Evolutionary conservation across 1,140 invertebrate genomes (phyloP).

Genomic region (Mactra quadrangularis): DNA sequence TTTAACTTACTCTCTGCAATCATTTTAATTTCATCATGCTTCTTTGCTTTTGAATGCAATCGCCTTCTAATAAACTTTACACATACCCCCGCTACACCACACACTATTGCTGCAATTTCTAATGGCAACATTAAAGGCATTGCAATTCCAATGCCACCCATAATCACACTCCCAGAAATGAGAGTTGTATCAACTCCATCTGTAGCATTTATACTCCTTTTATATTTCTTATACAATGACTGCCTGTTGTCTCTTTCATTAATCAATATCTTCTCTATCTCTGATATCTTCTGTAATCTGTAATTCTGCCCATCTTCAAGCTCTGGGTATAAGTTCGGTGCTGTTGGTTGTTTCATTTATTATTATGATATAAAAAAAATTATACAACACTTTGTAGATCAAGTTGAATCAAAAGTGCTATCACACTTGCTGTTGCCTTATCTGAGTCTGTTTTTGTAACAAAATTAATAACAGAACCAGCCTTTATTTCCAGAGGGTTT

Average conservation of each 20-base stretch:
- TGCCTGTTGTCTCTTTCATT: slow-evolving; percentile 1
- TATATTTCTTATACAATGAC: not conserved
- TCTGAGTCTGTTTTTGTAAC: too few relatives aligned
- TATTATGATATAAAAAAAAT: too few relatives aligned
- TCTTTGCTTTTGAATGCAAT: slow-evolving; percentile 24
- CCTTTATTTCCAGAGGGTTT: too few relatives aligned
- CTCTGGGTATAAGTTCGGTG: not conserved
- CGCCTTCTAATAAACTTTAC: slow-evolving; percentile 32
- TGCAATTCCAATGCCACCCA: too few relatives aligned
- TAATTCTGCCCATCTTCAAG: slow-evolving; percentile 8
- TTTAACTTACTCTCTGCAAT: slow-evolving; percentile 27
- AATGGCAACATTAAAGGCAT: not conserved
- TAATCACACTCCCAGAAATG: too few relatives aligned
- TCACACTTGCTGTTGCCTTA: too few relatives aligned
- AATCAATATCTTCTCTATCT: slow-evolving; percentile 13
- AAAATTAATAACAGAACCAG: too few relatives aligned
- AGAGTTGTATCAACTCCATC: too few relatives aligned
- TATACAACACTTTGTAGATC: too few relatives aligned
- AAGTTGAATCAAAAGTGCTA: too few relatives aligned
- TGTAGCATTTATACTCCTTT: too few relatives aligned
- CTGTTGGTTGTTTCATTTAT: not conserved
- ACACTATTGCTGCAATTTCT: slow-evolving; percentile 5
- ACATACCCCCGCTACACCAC: not conserved
- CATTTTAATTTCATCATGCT: slow-evolving; percentile 18
- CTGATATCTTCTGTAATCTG: slow-evolving; percentile 20